Evolutionary conservation across 2,888 invertebrate genomes (phyloP).

Genomic region (Oxytorus armatus): DNA sequence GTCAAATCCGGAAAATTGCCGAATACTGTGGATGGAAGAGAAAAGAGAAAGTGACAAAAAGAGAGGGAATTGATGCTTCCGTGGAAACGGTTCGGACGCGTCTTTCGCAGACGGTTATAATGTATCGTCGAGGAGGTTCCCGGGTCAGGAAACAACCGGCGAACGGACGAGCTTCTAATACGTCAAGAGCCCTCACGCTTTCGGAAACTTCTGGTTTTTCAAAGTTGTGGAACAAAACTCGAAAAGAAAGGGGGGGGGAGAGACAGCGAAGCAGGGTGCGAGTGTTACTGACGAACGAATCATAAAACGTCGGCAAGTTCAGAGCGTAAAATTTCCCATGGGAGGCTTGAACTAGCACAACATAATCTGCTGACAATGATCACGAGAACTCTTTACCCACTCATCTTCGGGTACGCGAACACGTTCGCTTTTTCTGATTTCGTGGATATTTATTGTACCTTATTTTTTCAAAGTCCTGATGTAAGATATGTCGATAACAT

Average conservation of each 20-base stretch:
- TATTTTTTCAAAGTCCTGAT: not conserved
- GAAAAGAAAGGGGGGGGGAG: constrained; percentile 23
- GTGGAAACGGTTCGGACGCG: not conserved
- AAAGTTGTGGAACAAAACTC: constrained; percentile 71
- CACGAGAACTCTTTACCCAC: constrained; percentile 36
- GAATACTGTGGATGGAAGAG: not conserved
- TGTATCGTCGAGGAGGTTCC: constrained; percentile 19
- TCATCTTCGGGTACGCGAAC: constrained; percentile 20
- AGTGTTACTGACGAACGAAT: constrained; percentile 46
- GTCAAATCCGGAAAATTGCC: constrained; percentile 34
- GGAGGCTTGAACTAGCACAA: constrained; percentile 52
- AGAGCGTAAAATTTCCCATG: constrained; percentile 48
- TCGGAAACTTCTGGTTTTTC: constrained; percentile 74
- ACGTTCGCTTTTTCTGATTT: not conserved
- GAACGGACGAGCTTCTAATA: constrained; percentile 42
- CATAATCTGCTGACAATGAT: constrained; percentile 57
- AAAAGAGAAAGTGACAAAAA: constrained; percentile 1
- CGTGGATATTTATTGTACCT: constrained; percentile 16
- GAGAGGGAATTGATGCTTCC: constrained; percentile 12
- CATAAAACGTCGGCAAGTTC: constrained; percentile 60
- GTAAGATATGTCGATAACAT: no score
- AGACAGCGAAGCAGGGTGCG: not conserved
- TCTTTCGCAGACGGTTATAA: not conserved
- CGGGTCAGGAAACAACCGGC: constrained; percentile 15
- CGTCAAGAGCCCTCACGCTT: constrained; percentile 61